A percentile compares a stretch with the other conserved stretches of the same genome.
phyloP scores from a whole-genome alignment of 2,888 invertebrate genomes.

The Xiphydria camelus region DNA sequence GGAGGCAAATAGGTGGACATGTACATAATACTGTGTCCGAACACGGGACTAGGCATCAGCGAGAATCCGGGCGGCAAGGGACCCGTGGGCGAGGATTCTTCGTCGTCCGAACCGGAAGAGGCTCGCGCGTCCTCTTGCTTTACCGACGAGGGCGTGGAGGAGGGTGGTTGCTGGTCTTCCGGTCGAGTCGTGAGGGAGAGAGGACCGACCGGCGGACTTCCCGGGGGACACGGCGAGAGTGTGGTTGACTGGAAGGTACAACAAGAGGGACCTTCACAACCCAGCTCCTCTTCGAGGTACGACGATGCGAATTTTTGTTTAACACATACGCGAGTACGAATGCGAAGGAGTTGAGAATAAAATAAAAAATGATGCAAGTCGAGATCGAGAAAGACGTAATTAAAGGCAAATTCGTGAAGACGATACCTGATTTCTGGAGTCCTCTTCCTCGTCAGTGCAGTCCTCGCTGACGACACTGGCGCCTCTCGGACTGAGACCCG shows the following conservation, averaged over 20 bases:
- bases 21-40: conserved; percentile 88
- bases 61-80: conserved; percentile 70
- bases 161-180: conserved; percentile 50
- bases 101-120: conserved; percentile 62
- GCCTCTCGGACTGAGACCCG: conserved; percentile 54
- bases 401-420: not conserved
- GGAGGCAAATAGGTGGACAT: conserved; percentile 85
- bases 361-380: conserved; percentile 3
- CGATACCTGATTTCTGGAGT: conserved; percentile 59
- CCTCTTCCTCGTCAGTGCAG: conserved; percentile 59
- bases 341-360: too few relatives aligned
- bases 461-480: conserved; percentile 57
- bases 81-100: conserved; percentile 60
- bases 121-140: conserved; percentile 52
- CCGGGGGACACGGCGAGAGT: conserved; percentile 51
- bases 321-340: not conserved
- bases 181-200: conserved; percentile 52
- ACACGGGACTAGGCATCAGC: conserved; percentile 85
- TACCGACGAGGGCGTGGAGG: conserved; percentile 42
- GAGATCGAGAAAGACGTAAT: not conserved
- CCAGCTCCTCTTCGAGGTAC: not conserved
- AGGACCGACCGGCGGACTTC: conserved; percentile 51
- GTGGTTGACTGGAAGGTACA: conserved; percentile 44
- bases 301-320: not conserved
- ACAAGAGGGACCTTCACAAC: not conserved